Evolutionary conservation across 2,888 invertebrate genomes (phyloP), one percentile per base, ranked within the genome.

Genomic region (Spodoptera littoralis): DNA sequence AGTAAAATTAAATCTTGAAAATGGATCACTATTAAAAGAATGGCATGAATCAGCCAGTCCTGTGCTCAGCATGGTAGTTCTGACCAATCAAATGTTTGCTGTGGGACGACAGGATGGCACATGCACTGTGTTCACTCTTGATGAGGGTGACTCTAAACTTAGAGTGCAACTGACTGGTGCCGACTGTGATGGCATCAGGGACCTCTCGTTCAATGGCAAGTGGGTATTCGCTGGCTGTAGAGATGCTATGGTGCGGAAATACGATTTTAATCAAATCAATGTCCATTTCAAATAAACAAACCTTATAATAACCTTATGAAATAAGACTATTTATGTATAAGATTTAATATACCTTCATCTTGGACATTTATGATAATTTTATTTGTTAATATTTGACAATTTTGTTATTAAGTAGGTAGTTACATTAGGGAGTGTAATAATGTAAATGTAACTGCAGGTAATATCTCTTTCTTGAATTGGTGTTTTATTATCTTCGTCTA

Each of bases 131-230:
- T 83, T 95, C 43, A 95, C 95, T 13, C 78, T 95, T 58, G 87
- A 92, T 64, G 89, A 92, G 47, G 80, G 87, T 18, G 87, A 88
- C 58, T 80, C 73, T 44, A 57, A 80, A 56, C 80, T 86, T 4
- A 85, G 92, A 63, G 90, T 96, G 0, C 96, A 96, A 65, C 87
- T 97, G n/a, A 96, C 96, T 8, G 97, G 97, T 0, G 93, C 97
- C 0, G 96, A 97, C 80, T 96, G 95, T 86, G 97, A 97, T 80
- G 96, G 97, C 0, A 94, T 97, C 13, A 95, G 97, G 83, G 95
- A 95, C 76, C 87, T 97, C 36, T 89, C 95, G 0, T 94, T 94
- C 70, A 96, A 96, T 82, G 95, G 95, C 3, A 94, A 94, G 83
- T 94, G 95, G 94, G 87, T 97, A 42, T 96, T 95, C 73, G 95